phyloP scores from a whole-genome alignment of 2,797 vertebrate genomes.

The Oophaga sylvatica region DNA sequence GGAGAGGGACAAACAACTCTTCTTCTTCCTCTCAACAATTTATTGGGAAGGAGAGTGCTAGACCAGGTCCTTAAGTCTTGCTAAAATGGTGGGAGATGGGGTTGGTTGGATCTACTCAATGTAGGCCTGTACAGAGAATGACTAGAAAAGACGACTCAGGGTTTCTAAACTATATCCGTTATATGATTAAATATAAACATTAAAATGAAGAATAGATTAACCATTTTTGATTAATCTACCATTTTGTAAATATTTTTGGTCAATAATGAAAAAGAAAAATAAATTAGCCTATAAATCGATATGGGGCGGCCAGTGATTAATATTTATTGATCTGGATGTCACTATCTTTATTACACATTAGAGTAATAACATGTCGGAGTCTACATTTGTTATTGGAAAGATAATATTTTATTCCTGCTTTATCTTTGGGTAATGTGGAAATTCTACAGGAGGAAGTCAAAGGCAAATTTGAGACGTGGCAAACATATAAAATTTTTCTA shows the following conservation, averaged over 20 bases:
- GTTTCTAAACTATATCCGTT: background rate
- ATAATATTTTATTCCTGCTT: slow-evolving; percentile 32
- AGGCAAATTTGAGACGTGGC: background rate
- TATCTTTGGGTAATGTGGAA: slow-evolving; percentile 43
- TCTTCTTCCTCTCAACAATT: no score
- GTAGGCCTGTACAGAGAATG: background rate
- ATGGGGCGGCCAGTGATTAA: background rate
- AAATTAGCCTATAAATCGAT: background rate
- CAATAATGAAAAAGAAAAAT: background rate
- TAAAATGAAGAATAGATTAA: background rate
- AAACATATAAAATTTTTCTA: slow-evolving; percentile 30
- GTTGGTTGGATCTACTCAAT: background rate
- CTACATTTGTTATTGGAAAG: slow-evolving; percentile 16
- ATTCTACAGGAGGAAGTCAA: slow-evolving; percentile 2
- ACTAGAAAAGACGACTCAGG: background rate
- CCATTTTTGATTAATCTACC: background rate
- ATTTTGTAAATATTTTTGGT: no score
- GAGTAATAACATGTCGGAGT: background rate
- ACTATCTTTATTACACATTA: background rate
- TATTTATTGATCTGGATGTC: background rate
- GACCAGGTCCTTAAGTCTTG: no score
- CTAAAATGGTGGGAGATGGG: no score
- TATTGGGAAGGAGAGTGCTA: no score
- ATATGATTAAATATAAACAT: background rate
- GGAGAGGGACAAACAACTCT: no score